A percentile compares a stretch with the other conserved stretches of the same genome.
These are phyloP conservation scores for Axinella damicornis DNA, from an alignment of 37 sponge, comb jelly and placozoan species.

Conservation along the genomic window DNA sequence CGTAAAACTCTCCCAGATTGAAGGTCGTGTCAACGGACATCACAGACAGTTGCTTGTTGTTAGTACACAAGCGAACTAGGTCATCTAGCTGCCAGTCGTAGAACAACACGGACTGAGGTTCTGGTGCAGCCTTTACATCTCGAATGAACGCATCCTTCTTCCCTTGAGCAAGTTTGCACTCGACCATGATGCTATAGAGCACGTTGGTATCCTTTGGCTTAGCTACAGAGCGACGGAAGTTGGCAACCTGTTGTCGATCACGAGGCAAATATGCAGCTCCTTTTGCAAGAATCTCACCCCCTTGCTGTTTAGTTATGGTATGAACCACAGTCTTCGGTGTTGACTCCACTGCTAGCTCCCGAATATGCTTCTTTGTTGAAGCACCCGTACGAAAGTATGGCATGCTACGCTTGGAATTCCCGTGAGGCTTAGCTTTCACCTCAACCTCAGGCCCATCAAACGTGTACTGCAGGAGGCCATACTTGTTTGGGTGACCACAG, in stretches of 20 bases:
- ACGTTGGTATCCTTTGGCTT: slow-evolving; percentile 6
- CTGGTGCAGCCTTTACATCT: slow-evolving; percentile 64
- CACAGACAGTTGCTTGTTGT: slow-evolving; percentile 2
- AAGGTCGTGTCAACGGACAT: slow-evolving; percentile 54
- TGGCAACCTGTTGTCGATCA: slow-evolving; percentile 7
- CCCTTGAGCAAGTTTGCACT: slow-evolving; percentile 57
- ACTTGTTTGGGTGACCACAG: background rate
- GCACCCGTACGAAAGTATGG: slow-evolving; percentile 20
- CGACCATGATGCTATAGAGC: slow-evolving; percentile 47
- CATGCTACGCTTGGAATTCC: slow-evolving; percentile 3
- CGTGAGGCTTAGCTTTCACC: slow-evolving; percentile 30
- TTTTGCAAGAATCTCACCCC: slow-evolving; percentile 32
- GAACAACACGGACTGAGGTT: slow-evolving; percentile 44
- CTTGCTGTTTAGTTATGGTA: background rate
- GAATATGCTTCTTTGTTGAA: background rate
- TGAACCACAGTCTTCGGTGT: slow-evolving; percentile 7
- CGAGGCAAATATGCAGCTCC: slow-evolving; percentile 12
- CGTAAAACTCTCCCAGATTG: slow-evolving; percentile 62
- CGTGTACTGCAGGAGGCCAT: slow-evolving; percentile 12
- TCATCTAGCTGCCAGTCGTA: slow-evolving; percentile 49
- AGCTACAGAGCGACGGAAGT: background rate
- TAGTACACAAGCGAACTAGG: slow-evolving; percentile 30
- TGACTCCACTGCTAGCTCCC: background rate
- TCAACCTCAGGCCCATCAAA: slow-evolving; percentile 35
- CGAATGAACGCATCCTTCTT: slow-evolving; percentile 28